These are phyloP conservation scores for Antitype chi DNA, from an alignment of 2,888 invertebrate species.

Conservation along the genomic window DNA sequence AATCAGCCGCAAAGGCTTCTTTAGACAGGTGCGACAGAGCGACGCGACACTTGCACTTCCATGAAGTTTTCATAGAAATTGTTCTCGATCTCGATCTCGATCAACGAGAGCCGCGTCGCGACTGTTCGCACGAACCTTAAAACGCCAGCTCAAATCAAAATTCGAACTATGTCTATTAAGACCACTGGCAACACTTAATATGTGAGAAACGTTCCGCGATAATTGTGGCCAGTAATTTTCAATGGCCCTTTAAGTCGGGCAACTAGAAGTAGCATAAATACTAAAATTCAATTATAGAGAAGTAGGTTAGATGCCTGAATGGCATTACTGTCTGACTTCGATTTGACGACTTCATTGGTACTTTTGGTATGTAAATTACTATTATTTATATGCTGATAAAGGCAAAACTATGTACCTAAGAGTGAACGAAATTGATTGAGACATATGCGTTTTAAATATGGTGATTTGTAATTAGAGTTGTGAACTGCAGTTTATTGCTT, in stretches of 20 bases:
- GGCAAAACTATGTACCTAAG: slow-evolving; percentile 10
- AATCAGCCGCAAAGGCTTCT: too few species aligned
- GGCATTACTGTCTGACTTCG: slow-evolving; percentile 35
- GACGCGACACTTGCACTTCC: too few species aligned
- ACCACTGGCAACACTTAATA: slow-evolving; percentile 53
- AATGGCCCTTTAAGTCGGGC: slow-evolving; percentile 30
- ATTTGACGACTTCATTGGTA: slow-evolving; percentile 50
- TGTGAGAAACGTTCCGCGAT: slow-evolving; percentile 61
- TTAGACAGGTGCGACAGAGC: too few species aligned
- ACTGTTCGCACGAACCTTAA: not conserved
- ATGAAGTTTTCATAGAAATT: too few species aligned
- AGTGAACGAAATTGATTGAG: slow-evolving; percentile 1
- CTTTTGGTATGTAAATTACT: slow-evolving; percentile 35
- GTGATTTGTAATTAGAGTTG: slow-evolving; percentile 10
- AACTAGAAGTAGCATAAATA: slow-evolving; percentile 40
- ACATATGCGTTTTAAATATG: slow-evolving; percentile 28
- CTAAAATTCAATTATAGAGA: slow-evolving; percentile 56
- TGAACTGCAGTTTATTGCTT: slow-evolving; percentile 7
- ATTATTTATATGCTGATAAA: slow-evolving; percentile 26
- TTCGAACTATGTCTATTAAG: slow-evolving; percentile 48
- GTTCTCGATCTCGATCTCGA: too few species aligned
- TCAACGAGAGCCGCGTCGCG: too few species aligned
- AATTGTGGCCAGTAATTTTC: slow-evolving; percentile 53
- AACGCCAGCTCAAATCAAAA: slow-evolving; percentile 17
- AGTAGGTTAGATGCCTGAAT: slow-evolving; percentile 48